Percentiles rank a stretch among this genome's conserved stretches.
These are phyloP conservation scores for Asbolus verrucosus DNA, from an alignment of 1,140 invertebrate genomes.

Conservation along the genomic window DNA sequence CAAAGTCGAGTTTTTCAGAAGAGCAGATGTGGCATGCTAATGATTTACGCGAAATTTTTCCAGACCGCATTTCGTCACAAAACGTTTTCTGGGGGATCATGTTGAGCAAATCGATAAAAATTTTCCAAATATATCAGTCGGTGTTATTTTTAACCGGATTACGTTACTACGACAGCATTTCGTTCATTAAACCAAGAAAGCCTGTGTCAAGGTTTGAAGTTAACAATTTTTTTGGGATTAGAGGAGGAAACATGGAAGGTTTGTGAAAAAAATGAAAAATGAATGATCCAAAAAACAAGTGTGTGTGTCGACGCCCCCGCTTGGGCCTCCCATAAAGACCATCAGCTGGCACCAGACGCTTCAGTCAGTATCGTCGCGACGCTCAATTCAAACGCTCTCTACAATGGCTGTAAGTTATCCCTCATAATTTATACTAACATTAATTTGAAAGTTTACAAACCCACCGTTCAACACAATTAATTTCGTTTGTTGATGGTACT, in stretches of 20 bases:
- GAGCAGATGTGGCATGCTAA: no score
- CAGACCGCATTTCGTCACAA: no score
- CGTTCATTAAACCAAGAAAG: not conserved
- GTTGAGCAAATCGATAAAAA: no score
- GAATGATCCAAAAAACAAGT: slow-evolving; percentile 55
- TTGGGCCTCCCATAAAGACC: slow-evolving; percentile 55
- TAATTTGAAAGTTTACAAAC: slow-evolving; percentile 6
- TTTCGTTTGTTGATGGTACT: not conserved
- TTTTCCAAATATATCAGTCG: not conserved
- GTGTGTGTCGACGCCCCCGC: slow-evolving; percentile 57
- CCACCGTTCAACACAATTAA: slow-evolving; percentile 13
- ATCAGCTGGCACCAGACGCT: slow-evolving; percentile 55
- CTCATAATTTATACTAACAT: slow-evolving; percentile 23
- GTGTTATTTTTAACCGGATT: slow-evolving; percentile 2
- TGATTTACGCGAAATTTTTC: no score
- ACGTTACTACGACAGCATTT: not conserved
- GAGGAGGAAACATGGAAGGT: no score
- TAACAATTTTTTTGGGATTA: slow-evolving; percentile 4
- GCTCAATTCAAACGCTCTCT: slow-evolving; percentile 55
- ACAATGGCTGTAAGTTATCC: slow-evolving; percentile 59
- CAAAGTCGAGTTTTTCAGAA: not conserved
- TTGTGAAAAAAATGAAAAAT: slow-evolving; percentile 39
- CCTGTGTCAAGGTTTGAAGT: not conserved
- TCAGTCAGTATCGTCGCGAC: slow-evolving; percentile 61
- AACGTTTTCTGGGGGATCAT: no score